Evolutionary conservation across 30 jellyfish, hydroid and myxozoan species (phyloP).

Genomic region (Rhopilema esculentum): DNA sequence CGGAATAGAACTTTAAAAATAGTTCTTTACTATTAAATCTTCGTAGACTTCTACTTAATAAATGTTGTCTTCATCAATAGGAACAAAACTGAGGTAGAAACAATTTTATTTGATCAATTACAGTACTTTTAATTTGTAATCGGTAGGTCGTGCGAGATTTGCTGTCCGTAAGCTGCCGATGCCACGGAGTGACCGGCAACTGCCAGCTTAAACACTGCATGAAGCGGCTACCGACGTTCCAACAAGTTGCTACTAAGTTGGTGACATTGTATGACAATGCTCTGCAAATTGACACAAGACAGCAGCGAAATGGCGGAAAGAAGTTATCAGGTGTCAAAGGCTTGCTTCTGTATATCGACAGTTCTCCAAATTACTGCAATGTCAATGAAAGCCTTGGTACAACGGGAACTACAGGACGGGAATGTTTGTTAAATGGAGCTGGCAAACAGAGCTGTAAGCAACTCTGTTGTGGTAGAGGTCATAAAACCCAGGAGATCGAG

Average conservation of each 20-base stretch:
- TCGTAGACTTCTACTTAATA: too few species aligned
- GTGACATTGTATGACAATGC: constrained; percentile 78
- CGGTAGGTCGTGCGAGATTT: constrained; percentile 71
- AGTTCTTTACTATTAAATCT: too few species aligned
- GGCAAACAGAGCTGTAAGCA: constrained; percentile 86
- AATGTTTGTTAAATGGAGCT: constrained; percentile 71
- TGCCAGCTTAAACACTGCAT: constrained; percentile 88
- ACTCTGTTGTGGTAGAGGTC: constrained; percentile 94
- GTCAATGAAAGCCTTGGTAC: constrained; percentile 62
- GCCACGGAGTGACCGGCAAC: constrained; percentile 97
- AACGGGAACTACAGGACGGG: constrained; percentile 84
- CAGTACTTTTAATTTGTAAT: too few species aligned
- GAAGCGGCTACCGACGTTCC: constrained; percentile 80
- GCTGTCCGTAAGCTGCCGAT: constrained; percentile 80
- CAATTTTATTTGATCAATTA: too few species aligned
- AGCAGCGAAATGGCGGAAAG: constrained; percentile 54
- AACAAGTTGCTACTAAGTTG: constrained; percentile 76
- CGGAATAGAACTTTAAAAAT: too few species aligned
- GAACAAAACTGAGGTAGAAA: too few species aligned
- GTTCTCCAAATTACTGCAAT: constrained; percentile 79
- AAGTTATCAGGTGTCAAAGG: constrained; percentile 35
- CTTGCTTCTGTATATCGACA: constrained; percentile 60
- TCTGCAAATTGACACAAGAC: constrained; percentile 42
- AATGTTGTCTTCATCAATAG: too few species aligned
- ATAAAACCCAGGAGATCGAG: constrained; percentile 70